phyloP scores from a whole-genome alignment of 1,140 invertebrate genomes.

The Sitodiplosis mosellana region DNA sequence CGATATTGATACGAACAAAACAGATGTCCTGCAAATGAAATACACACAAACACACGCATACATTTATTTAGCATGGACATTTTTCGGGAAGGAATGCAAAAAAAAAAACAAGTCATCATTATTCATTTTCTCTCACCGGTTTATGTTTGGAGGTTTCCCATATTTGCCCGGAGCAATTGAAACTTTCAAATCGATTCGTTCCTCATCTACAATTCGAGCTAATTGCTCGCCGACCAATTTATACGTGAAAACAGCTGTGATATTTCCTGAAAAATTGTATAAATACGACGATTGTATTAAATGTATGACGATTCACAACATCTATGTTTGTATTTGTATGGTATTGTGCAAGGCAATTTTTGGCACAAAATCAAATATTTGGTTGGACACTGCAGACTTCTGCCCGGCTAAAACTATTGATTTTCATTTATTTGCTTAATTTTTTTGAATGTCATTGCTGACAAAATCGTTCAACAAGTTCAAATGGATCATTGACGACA shows the following conservation, averaged over 20 bases:
- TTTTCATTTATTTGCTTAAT: background rate
- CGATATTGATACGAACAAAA: conserved; percentile 83
- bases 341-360: too few relatives aligned
- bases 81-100: too few relatives aligned
- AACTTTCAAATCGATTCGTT: conserved; percentile 37
- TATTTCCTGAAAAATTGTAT: conserved; percentile 36
- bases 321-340: too few relatives aligned
- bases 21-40: conserved; percentile 65
- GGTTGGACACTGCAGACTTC: too few relatives aligned
- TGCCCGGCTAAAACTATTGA: background rate
- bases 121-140: conserved; percentile 29
- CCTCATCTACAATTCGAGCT: conserved; percentile 42
- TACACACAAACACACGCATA: conserved; percentile 40
- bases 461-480: background rate
- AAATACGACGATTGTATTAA: too few relatives aligned
- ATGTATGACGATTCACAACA: too few relatives aligned
- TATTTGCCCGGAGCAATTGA: conserved; percentile 42
- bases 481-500: background rate
- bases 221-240: conserved; percentile 55
- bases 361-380: too few relatives aligned
- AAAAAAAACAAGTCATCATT: too few relatives aligned
- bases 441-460: background rate
- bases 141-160: conserved; percentile 36
- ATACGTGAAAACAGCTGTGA: conserved; percentile 58
- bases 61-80: too few relatives aligned